These are phyloP conservation scores for Allygus modestus DNA, from an alignment of 2,888 invertebrate species.

Conservation along the genomic window DNA sequence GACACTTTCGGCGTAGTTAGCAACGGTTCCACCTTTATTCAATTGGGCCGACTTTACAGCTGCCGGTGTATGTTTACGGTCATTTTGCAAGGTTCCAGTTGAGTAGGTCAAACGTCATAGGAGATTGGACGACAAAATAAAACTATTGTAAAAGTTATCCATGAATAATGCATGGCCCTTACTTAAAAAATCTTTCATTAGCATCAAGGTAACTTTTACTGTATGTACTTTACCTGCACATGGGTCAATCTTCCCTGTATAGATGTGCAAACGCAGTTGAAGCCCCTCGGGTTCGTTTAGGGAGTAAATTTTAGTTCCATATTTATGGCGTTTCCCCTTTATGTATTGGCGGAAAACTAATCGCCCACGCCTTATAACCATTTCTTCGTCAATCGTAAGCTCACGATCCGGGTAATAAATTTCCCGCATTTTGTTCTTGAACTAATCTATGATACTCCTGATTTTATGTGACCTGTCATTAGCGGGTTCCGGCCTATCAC, in stretches of 20 bases:
- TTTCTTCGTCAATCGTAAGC: constrained; percentile 71
- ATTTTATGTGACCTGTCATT: constrained; percentile 71
- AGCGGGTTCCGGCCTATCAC: constrained; percentile 67
- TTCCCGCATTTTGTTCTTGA: constrained; percentile 71
- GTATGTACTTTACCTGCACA: constrained; percentile 65
- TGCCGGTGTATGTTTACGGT: background rate
- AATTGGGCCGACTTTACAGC: constrained; percentile 17
- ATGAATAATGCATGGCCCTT: constrained; percentile 65
- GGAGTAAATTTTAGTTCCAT: constrained; percentile 73
- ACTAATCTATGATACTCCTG: constrained; percentile 72
- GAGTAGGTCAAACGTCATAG: constrained; percentile 22
- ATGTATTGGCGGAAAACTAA: constrained; percentile 72
- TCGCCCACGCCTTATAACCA: constrained; percentile 72
- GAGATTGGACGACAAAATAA: constrained; percentile 5
- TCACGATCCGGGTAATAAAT: constrained; percentile 72
- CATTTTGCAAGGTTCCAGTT: constrained; percentile 5
- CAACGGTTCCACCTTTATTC: constrained; percentile 62
- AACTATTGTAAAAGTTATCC: constrained; percentile 55
- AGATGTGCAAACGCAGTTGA: constrained; percentile 69
- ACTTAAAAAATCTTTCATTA: constrained; percentile 62
- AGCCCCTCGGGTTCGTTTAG: constrained; percentile 72
- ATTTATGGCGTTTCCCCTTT: constrained; percentile 69
- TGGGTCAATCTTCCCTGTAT: constrained; percentile 69
- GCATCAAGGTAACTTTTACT: constrained; percentile 63
- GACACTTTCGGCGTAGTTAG: constrained; percentile 5